These are phyloP conservation scores for Petrolisthes manimaculis DNA, from an alignment of 2,888 invertebrate genomes.

Conservation along the genomic window DNA sequence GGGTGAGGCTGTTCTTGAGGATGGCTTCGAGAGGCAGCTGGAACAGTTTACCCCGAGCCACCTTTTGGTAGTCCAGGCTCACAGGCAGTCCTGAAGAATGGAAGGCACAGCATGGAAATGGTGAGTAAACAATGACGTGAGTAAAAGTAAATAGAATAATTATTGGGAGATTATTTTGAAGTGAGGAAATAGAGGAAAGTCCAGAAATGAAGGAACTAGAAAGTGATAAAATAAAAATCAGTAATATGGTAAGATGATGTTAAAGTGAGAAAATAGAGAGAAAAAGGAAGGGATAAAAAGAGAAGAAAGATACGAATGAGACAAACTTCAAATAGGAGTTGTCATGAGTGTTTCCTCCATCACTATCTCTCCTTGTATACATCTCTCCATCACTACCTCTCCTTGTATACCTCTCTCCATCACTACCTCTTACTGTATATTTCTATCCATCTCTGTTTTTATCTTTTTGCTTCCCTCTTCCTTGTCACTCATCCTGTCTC, in stretches of 20 bases:
- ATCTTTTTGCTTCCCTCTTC: no score
- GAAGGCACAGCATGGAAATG: no score
- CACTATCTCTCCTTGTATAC: no score
- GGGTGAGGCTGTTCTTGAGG: conserved; percentile 81
- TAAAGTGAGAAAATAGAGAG: neutral
- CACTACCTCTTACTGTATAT: no score
- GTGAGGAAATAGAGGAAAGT: neutral
- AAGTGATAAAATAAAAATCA: neutral
- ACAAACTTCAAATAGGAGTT: neutral
- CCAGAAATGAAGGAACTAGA: neutral
- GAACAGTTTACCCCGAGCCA: conserved; percentile 72
- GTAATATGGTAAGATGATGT: neutral
- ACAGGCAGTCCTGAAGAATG: conserved; percentile 57
- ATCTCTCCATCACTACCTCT: no score
- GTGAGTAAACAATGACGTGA: neutral
- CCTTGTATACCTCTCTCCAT: no score
- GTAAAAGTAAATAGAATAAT: neutral
- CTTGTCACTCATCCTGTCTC: no score
- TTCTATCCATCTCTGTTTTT: no score
- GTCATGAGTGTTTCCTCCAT: neutral
- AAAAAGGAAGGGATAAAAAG: neutral
- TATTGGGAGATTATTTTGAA: neutral
- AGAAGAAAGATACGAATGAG: no score
- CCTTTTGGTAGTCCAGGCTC: conserved; percentile 55
- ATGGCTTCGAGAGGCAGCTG: conserved; percentile 80